These are phyloP conservation scores for Netelia inedita DNA, from an alignment of 2,888 invertebrate genomes.

Conservation along the genomic window DNA sequence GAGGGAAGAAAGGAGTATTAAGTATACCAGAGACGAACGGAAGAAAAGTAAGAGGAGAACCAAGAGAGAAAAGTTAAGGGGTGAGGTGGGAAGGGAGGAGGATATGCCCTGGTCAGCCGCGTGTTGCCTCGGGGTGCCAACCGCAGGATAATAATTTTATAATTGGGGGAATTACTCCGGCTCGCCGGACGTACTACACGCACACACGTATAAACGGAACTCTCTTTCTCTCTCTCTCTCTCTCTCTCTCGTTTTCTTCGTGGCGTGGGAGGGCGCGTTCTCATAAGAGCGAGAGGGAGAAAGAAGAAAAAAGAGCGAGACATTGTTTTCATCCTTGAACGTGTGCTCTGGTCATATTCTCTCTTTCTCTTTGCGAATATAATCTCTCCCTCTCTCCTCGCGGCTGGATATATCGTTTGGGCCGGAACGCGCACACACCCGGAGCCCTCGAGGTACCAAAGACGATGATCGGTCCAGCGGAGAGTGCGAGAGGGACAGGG, in stretches of 20 bases:
- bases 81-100: conserved; percentile 68
- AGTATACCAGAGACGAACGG: conserved; percentile 63
- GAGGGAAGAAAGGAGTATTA: conserved; percentile 55
- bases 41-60: conserved; percentile 55
- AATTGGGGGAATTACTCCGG: conserved; percentile 84
- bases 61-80: conserved; percentile 63
- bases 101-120: conserved; percentile 76
- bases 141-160: conserved; percentile 85
- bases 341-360: conserved; percentile 43
- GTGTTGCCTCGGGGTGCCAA: conserved; percentile 84
- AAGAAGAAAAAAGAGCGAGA: conserved; percentile 66
- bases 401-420: conserved; percentile 56
- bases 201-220: conserved; percentile 52
- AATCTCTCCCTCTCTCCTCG: conserved; percentile 12
- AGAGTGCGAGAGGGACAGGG: conserved; percentile 7
- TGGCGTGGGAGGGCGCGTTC: conserved; percentile 82
- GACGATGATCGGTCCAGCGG: conserved; percentile 52
- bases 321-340: conserved; percentile 81
- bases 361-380: conserved; percentile 51
- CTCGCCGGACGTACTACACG: conserved; percentile 79
- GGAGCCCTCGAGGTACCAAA: conserved; percentile 65
- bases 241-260: conserved; percentile 56
- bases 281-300: conserved; percentile 27
- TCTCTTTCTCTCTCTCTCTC: background rate
- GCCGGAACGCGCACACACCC: conserved; percentile 41